These are phyloP conservation scores for Theonella swinhoei DNA, from an alignment of 37 sponge, comb jelly and placozoan genomes.

Conservation along the genomic window DNA sequence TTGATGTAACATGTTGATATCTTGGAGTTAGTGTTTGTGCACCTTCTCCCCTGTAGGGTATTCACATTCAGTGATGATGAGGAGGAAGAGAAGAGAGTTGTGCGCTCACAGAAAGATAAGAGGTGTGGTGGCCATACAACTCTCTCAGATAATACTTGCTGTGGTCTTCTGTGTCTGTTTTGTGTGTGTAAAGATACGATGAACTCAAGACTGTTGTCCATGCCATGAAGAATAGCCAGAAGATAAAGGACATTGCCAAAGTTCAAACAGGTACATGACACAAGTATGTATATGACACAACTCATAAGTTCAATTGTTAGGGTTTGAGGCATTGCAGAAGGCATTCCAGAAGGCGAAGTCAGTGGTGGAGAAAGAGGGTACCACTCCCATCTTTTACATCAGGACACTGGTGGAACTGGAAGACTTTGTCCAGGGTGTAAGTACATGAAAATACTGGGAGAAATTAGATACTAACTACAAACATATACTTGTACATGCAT, in stretches of 20 bases:
- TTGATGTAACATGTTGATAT: too few species aligned
- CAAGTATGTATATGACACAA: not conserved
- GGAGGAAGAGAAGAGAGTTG: slow-evolving; percentile 95
- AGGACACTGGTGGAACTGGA: slow-evolving; percentile 83
- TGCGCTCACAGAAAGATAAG: slow-evolving; percentile 90
- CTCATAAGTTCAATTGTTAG: too few species aligned
- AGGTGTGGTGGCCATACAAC: slow-evolving; percentile 39
- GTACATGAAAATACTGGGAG: not conserved
- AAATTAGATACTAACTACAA: not conserved
- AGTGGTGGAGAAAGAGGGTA: slow-evolving; percentile 80
- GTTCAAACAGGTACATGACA: slow-evolving; percentile 75
- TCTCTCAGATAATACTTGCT: not conserved
- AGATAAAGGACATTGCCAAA: slow-evolving; percentile 94
- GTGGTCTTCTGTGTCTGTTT: not conserved
- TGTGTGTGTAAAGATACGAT: slow-evolving; percentile 69
- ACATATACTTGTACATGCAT: not conserved
- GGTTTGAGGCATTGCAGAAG: slow-evolving; percentile 78
- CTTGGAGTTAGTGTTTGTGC: too few species aligned
- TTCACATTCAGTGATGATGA: slow-evolving; percentile 76
- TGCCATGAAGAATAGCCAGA: slow-evolving; percentile 84
- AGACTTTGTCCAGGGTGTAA: slow-evolving; percentile 86
- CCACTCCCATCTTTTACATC: slow-evolving; percentile 69
- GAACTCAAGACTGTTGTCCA: slow-evolving; percentile 82
- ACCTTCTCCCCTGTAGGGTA: not conserved
- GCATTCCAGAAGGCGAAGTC: slow-evolving; percentile 76